A percentile compares a stretch with the other conserved stretches of the same genome.
phyloP scores from a whole-genome alignment of 2,797 vertebrate genomes.

The Heliangelus exortis region DNA sequence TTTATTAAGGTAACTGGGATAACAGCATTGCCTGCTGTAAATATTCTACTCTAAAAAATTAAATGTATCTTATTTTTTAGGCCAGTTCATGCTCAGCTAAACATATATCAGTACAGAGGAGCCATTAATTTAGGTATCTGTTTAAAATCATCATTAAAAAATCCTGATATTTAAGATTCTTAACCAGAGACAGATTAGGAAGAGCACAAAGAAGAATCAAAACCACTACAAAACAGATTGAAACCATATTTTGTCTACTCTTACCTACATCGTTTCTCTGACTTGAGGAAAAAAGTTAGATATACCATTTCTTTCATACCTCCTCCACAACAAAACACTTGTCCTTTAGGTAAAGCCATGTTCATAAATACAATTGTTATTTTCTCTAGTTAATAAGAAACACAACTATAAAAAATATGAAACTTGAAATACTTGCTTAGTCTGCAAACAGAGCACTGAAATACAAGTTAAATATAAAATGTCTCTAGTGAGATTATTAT shows the following conservation, averaged over 20 bases:
- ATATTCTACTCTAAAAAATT: neutral
- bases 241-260: neutral
- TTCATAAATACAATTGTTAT: neutral
- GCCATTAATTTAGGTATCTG: neutral
- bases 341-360: neutral
- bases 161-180: neutral
- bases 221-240: neutral
- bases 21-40: neutral
- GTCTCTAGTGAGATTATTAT: neutral
- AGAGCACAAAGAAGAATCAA: neutral
- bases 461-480: neutral
- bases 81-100: neutral
- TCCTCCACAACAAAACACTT: neutral
- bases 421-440: neutral
- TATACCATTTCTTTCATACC: accelerated
- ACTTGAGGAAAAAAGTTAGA: neutral
- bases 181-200: neutral
- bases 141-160: neutral
- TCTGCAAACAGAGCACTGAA: neutral
- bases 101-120: neutral
- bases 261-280: neutral
- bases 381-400: neutral
- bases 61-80: neutral
- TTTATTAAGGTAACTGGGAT: neutral
- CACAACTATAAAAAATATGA: neutral